Conservation (phyloP, 2,113 vertebrate genomes). For the Tapirus terrestris region DNA sequence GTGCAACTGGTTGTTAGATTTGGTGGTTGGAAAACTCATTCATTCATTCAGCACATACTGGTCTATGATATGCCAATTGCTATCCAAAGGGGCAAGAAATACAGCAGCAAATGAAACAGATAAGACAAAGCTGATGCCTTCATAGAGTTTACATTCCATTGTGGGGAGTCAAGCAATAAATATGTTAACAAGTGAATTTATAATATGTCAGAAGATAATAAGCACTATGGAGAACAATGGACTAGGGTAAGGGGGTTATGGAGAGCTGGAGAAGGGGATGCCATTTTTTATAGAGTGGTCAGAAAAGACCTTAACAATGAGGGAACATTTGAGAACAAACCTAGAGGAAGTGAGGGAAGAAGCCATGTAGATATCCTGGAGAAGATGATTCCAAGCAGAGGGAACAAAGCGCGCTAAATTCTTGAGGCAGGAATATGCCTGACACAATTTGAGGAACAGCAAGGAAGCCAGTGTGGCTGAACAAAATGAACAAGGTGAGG, state of each 20-base stretch:
- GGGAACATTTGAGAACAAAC: not conserved
- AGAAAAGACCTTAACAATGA: not conserved
- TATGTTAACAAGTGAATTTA: not conserved
- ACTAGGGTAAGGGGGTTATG: not conserved
- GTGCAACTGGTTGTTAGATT: not conserved
- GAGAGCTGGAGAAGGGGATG: not conserved
- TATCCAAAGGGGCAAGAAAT: not conserved
- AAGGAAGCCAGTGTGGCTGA: not conserved
- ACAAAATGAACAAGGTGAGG: not conserved
- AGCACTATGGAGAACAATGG: not conserved
- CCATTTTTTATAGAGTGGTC: not conserved
- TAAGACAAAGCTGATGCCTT: not conserved
- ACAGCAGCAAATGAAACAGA: not conserved
- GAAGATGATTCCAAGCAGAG: not conserved
- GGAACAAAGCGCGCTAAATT: not conserved
- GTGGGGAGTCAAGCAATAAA: not conserved
- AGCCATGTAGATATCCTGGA: not conserved
- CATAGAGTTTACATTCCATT: not conserved
- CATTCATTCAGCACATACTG: not conserved
- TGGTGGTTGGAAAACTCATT: not conserved
- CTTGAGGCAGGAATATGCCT: not conserved
- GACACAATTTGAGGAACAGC: not conserved
- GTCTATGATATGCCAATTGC: not conserved
- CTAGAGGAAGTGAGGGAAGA: not conserved
- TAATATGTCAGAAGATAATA: not conserved